Base-by-base conservation (phyloP, 2,888 invertebrate species). In the Drosophila nr. medialis region DNA sequence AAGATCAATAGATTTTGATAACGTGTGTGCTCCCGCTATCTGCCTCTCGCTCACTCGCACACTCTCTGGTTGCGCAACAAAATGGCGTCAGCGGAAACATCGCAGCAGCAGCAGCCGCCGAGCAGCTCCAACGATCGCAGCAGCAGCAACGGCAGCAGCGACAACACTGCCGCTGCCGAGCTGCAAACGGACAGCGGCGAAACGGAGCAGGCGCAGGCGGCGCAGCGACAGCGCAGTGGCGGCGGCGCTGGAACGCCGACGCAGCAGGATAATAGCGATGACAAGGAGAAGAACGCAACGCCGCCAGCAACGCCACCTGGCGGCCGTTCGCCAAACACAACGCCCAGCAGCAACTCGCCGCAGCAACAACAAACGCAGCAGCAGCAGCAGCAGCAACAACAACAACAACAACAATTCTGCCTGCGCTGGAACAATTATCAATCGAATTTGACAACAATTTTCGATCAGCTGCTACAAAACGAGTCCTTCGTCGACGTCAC, bases 341-440 rank as follows among this genome's bases (percentile, higher is more conserved):
- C 59, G 42, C 63, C 65, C 11, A 48, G 64, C 21, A 50, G 49
- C 61, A 66, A 54, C n/a, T 64, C 67, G 21, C 18, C 59, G 36
- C 71, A 24, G 32, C 61, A 63, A 40, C 75, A 53, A 18, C 55
- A 49, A 15, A 48, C 55, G 0, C 50, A 54, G 5, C 66, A 67
- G 0, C 50, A 54, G 5, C 66, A 67, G 65, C 24, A 75, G 6
- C 64, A 53, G 1, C 45, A 34, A 18, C 60, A 72, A 29, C 68
- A 74, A 29, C 86, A 24, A 24, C 24, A 89, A n/a, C 97, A 97
- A 94, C 97, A 97, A 93, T 98, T 97, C 94, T 98, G 97, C 93
- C 94, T 98, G 90, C 95, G 97, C 78, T 98, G 98, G 98, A 98
- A 98, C 94, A 98, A 98, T 93, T 98, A 98, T 93, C 97, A 97